These are phyloP conservation scores for Oegoconia quadripuncta DNA, from an alignment of 2,888 invertebrate genomes.

Conservation along the genomic window DNA sequence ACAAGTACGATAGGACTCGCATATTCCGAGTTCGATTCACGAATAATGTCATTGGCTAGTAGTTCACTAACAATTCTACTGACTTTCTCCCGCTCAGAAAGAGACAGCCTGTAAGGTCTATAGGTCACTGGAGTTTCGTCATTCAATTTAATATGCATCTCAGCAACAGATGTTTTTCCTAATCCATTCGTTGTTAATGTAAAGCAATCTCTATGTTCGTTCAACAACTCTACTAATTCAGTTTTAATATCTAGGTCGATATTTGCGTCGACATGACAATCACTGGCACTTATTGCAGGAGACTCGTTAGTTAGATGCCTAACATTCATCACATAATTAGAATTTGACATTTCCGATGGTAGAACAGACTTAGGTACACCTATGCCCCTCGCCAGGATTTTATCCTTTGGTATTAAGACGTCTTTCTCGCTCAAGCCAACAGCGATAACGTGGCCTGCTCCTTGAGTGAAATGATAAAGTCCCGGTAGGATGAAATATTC, in stretches of 20 bases:
- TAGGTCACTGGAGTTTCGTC: conserved; percentile 13
- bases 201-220: conserved; percentile 10
- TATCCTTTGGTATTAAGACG: background rate
- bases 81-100: conserved; percentile 8
- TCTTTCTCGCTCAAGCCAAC: background rate
- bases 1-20: conserved; percentile 14
- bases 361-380: background rate
- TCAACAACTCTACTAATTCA: conserved; percentile 5
- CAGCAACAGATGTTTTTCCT: conserved; percentile 9
- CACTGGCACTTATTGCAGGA: too few relatives aligned
- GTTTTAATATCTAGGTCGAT: background rate
- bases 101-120: conserved; percentile 12
- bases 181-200: conserved; percentile 9
- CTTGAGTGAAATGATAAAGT: background rate
- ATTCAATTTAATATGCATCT: conserved; percentile 14
- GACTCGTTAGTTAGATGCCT: too few relatives aligned
- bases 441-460: background rate
- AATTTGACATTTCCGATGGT: too few relatives aligned
- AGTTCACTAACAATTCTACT: conserved; percentile 7
- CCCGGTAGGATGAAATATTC: conserved; percentile 1
- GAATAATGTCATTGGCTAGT: conserved; percentile 7
- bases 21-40: conserved; percentile 10
- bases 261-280: background rate
- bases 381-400: background rate
- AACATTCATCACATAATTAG: too few relatives aligned